Conservation (phyloP, 2,113 vertebrate species). For the cattle (Bos taurus) region DNA sequence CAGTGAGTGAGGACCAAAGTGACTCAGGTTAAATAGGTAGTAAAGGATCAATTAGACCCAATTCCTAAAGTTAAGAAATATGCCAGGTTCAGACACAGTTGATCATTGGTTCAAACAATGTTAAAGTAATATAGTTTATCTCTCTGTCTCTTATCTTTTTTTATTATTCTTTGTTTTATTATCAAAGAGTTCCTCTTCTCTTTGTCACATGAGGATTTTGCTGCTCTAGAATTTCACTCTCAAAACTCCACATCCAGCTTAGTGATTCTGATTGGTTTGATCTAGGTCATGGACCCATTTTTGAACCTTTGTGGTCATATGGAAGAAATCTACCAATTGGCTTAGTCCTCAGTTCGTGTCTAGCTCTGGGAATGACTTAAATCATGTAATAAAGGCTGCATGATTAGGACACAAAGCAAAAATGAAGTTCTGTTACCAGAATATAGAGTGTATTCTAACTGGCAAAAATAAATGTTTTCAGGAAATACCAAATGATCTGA, state of each 20-base stretch:
- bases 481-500: background rate
- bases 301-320: background rate
- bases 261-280: background rate
- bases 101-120: background rate
- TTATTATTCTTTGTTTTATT: background rate
- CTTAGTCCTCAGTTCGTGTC: background rate
- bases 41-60: background rate
- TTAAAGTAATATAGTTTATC: background rate
- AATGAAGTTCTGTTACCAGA: background rate
- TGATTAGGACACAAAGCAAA: background rate
- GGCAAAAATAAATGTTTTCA: background rate
- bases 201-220: background rate
- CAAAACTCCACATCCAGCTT: background rate
- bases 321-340: background rate
- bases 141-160: background rate
- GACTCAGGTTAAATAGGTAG: background rate
- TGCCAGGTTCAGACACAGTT: background rate
- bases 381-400: background rate
- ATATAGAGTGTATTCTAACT: background rate
- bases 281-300: fast-evolving
- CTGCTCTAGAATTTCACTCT: background rate
- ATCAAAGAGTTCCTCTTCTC: background rate
- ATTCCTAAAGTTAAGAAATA: background rate
- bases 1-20: background rate
- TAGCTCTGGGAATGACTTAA: background rate